phyloP scores from a whole-genome alignment of 2,113 vertebrate species.

The Spilogale gracilis region DNA sequence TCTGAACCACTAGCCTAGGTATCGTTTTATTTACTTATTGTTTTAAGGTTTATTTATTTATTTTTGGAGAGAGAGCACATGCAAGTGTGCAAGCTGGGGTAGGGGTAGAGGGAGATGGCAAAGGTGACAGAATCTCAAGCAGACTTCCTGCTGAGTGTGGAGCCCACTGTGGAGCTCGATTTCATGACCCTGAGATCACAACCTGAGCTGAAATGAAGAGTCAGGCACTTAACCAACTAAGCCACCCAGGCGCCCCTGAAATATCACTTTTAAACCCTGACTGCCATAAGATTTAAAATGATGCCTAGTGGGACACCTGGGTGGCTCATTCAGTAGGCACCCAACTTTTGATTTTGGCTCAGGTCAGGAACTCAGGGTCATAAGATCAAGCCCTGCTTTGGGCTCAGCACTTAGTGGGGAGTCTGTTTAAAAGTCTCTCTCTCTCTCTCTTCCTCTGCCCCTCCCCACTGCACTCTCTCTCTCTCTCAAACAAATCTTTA shows the following conservation, averaged over 20 bases:
- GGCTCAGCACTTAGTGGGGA: not conserved
- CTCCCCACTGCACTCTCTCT: not conserved
- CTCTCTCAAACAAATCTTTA: not conserved
- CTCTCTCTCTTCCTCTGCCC: not conserved
- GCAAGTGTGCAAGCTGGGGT: no score
- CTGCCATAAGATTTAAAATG: conserved; percentile 1
- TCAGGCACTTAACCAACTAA: no score
- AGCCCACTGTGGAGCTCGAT: no score
- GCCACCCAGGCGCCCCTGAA: no score
- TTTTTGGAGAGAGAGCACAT: no score
- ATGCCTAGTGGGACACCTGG: not conserved
- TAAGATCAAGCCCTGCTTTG: not conserved
- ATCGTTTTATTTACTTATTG: no score
- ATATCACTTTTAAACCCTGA: conserved; percentile 18
- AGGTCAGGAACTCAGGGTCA: not conserved
- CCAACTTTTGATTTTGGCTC: not conserved
- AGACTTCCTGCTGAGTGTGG: no score
- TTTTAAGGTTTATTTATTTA: no score
- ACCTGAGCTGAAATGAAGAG: not conserved
- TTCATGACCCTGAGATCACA: not conserved
- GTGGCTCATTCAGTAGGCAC: not conserved
- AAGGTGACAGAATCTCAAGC: no score
- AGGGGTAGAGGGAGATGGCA: no score
- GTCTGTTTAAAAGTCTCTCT: not conserved
- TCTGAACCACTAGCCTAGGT: no score